These are phyloP conservation scores for Parotia lawesii DNA, from an alignment of 2,113 vertebrate species.

Conservation along the genomic window DNA sequence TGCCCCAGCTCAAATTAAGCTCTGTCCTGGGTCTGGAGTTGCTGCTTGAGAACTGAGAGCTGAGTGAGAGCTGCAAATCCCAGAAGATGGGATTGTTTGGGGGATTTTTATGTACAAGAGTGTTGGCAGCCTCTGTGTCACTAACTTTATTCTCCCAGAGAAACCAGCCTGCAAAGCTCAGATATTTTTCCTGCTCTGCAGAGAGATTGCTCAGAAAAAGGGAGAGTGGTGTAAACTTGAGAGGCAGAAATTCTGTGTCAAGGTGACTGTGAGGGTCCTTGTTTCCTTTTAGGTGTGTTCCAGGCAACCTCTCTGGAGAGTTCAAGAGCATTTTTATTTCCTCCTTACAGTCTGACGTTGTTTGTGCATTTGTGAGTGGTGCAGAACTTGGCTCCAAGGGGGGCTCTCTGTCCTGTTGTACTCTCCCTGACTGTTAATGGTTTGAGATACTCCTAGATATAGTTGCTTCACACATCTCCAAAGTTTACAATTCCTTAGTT, in stretches of 20 bases:
- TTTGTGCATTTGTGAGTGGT: not conserved
- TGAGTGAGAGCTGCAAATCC: not conserved
- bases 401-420: not conserved
- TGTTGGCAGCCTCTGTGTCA: not conserved
- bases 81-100: not conserved
- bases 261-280: not conserved
- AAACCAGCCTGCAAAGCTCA: not conserved
- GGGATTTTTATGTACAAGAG: not conserved
- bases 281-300: not conserved
- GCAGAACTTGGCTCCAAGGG: not conserved
- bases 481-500: not conserved
- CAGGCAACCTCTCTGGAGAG: not conserved
- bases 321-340: not conserved
- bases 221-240: not conserved
- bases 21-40: not conserved
- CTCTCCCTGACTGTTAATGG: rapidly evolving
- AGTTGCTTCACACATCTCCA: not conserved
- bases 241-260: constrained; percentile 7
- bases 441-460: not conserved
- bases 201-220: not conserved
- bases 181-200: not conserved
- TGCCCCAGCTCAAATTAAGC: not conserved
- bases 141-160: not conserved
- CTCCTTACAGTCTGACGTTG: not conserved
- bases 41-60: not conserved